These are phyloP conservation scores for Bimastos eiseni DNA, from an alignment of 2,888 invertebrate species.

Conservation along the genomic window DNA sequence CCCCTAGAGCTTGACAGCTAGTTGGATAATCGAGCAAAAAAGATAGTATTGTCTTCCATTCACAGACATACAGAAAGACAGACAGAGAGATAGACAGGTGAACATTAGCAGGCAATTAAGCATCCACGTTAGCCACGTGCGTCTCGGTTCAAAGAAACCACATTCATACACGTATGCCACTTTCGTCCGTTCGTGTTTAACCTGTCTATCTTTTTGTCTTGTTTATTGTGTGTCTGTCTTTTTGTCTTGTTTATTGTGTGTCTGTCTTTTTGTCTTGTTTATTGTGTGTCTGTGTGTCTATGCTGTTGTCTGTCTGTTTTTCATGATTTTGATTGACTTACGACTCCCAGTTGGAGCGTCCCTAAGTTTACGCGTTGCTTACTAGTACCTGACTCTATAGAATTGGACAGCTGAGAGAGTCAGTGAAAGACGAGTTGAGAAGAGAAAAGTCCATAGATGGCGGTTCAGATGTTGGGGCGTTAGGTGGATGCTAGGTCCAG, in stretches of 20 bases:
- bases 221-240: neutral
- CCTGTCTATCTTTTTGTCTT: neutral
- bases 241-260: neutral
- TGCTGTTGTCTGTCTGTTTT: neutral
- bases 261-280: neutral
- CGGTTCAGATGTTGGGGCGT: neutral
- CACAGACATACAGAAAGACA: neutral
- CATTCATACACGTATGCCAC: no score
- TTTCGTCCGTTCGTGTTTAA: neutral
- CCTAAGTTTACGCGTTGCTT: neutral
- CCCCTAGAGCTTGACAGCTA: no score
- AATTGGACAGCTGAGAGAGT: neutral
- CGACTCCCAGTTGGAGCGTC: neutral
- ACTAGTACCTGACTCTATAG: neutral
- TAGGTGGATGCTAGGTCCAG: neutral
- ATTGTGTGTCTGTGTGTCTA: constrained; percentile 5
- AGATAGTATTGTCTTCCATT: no score
- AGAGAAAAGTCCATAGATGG: neutral
- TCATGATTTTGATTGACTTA: neutral
- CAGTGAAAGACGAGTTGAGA: neutral
- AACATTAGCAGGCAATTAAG: neutral
- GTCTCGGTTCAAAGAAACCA: no score
- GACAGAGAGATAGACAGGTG: neutral
- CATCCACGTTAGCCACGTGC: no score
- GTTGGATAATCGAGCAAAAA: no score